Conservation (phyloP, 2,113 vertebrate genomes). For the Cacatua alba region DNA sequence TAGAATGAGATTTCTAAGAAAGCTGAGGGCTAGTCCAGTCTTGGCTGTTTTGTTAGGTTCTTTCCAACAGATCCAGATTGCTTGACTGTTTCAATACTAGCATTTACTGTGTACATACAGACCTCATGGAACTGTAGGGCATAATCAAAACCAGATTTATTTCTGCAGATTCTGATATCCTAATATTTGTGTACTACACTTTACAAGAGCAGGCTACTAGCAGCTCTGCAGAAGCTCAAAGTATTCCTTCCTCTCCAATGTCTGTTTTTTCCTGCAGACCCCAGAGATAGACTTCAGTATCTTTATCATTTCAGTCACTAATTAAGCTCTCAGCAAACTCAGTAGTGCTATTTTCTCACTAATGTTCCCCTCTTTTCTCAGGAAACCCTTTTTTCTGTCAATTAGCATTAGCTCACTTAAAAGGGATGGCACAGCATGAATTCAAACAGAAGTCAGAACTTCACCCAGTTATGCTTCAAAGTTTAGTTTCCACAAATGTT, state of each 20-base stretch:
- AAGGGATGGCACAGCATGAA: not conserved
- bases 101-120: not conserved
- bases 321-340: not conserved
- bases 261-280: not conserved
- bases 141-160: not conserved
- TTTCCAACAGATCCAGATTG: too few relatives aligned
- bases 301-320: not conserved
- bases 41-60: too few relatives aligned
- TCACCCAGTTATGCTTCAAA: not conserved
- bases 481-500: not conserved
- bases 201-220: not conserved
- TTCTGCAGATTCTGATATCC: not conserved
- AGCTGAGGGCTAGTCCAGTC: too few relatives aligned
- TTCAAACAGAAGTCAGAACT: not conserved
- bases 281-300: not conserved
- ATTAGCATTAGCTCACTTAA: not conserved
- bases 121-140: not conserved
- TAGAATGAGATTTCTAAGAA: too few relatives aligned
- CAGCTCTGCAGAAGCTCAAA: not conserved
- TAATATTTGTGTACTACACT: accelerated
- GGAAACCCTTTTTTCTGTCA: not conserved
- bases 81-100: not conserved
- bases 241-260: not conserved
- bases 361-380: not conserved
- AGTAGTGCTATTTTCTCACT: not conserved